Evolutionary conservation across 2,113 vertebrate genomes (phyloP), one percentile per base, ranked within the genome.

Genomic region (Cyphomyrus plagiostoma): DNA sequence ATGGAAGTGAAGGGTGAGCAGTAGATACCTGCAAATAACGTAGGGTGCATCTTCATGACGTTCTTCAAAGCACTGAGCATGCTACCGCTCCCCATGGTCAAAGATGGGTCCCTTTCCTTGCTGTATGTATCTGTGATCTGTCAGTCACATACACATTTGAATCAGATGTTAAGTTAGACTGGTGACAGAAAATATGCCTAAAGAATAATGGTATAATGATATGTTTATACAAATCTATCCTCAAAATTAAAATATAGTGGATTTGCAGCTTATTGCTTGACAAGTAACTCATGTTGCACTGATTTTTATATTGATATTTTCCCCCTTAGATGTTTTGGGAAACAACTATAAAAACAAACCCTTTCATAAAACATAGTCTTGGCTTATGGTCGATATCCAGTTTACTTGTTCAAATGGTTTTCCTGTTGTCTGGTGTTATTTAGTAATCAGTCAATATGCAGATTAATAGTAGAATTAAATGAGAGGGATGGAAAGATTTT

Each of bases 51-150:
- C 70, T 30, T 90, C 53, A 92, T 80, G 0, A 26, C 10, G 3
- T 92, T 91, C 91, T 50, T 91, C 90, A 93, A 30, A 13, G 91
- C 52, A 53, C 5, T 35, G 13, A 93, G 45, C 50, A 93, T 62
- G 0, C 53, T 49, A 15, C 92, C 58, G 26, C 7, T 39, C 17
- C 88, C 88, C 88, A 39, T 9, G 3, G 42, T 46, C 85, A 50
- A 48, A 49, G n/a, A 8, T 30, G 45, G 7, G 3, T 62, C 89
- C 62, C 88, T 88, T 86, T 89, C 85, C 92, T 94, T 77, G 88
- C 8, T 62, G 3, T 70, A 62, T 45, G 2, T 11, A 48, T 17
- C 52, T 39, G 15, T 87, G 49, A 19, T 56, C 86, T 87, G 35
- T 42, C 21, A 35, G 45, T 52, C 89, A 70, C 45, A 86, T 53